Percentiles rank a stretch among this genome's conserved stretches.
These are phyloP conservation scores for Amphiduros pacificus DNA, from an alignment of 2,888 invertebrate genomes.

Conservation along the genomic window DNA sequence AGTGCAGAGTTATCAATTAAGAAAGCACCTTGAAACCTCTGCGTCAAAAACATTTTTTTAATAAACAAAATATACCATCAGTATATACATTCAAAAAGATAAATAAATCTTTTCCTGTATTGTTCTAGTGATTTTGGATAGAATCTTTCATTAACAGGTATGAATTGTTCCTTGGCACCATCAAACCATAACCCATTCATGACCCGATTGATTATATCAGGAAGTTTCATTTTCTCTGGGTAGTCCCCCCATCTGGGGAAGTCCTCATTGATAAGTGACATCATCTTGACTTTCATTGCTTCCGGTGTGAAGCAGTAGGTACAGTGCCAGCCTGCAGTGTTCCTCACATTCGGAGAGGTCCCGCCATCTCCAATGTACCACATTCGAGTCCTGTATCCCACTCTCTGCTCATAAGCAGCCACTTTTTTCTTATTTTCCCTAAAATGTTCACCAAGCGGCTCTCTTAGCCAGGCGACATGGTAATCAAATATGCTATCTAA, in stretches of 20 bases:
- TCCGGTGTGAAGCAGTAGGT: slow-evolving; percentile 10
- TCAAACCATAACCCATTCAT: slow-evolving; percentile 6
- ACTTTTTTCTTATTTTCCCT: neutral
- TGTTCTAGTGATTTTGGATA: neutral
- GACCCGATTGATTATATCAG: slow-evolving; percentile 3
- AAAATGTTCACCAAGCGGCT: neutral
- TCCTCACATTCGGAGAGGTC: too few species aligned
- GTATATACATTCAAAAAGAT: too few species aligned
- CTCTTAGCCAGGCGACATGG: neutral
- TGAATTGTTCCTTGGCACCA: neutral
- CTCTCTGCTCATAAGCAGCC: neutral
- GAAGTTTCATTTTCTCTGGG: slow-evolving; percentile 7
- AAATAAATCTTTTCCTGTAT: too few species aligned
- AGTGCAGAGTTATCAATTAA: too few species aligned
- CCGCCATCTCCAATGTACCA: slow-evolving; percentile 6
- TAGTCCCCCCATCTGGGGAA: slow-evolving; percentile 19
- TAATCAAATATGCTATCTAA: slow-evolving; percentile 3
- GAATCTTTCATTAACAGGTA: neutral
- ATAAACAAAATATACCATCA: too few species aligned
- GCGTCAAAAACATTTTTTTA: too few species aligned
- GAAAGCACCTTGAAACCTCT: too few species aligned
- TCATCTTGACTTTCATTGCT: slow-evolving; percentile 2
- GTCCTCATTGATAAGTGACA: slow-evolving; percentile 13
- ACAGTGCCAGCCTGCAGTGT: slow-evolving; percentile 16
- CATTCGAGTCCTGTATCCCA: too few species aligned